These are phyloP conservation scores for Siniperca chuatsi DNA, from an alignment of 2,113 vertebrate genomes.

Conservation along the genomic window DNA sequence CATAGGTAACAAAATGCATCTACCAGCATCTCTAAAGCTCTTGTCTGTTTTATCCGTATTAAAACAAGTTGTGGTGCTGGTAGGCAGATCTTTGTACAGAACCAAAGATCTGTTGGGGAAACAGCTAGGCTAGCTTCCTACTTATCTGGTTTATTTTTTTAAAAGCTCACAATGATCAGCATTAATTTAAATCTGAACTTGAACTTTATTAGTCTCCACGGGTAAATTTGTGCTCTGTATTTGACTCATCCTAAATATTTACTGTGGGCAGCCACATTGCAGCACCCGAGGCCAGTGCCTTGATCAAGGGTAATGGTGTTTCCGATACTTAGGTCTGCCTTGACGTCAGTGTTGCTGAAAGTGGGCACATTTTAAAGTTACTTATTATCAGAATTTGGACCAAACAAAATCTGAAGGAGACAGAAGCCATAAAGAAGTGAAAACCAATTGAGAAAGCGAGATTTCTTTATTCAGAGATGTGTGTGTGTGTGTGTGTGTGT, in stretches of 20 bases:
- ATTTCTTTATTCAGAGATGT: constrained; percentile 20
- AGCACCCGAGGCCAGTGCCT: background rate
- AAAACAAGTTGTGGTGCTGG: background rate
- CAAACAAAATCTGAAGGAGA: background rate
- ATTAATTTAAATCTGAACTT: background rate
- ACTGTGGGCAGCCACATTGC: background rate
- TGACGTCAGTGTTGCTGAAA: background rate
- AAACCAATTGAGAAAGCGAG: background rate
- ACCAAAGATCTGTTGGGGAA: background rate
- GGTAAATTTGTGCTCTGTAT: background rate
- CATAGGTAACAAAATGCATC: background rate
- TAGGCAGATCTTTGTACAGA: background rate
- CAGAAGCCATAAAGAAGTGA: constrained; percentile 9
- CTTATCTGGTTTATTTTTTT: background rate
- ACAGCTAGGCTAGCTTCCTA: background rate
- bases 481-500: background rate
- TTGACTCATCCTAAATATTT: background rate
- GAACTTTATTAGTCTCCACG: background rate
- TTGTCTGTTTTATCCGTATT: background rate
- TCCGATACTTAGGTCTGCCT: background rate
- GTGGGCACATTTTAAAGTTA: constrained; percentile 12
- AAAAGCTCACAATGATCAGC: background rate
- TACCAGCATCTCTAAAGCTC: background rate
- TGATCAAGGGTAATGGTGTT: background rate
- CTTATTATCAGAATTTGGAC: constrained; percentile 8